Evolutionary conservation across 2,888 invertebrate species (phyloP), one percentile per base, ranked within the genome.

Genomic region (Netelia fuscicornis): DNA sequence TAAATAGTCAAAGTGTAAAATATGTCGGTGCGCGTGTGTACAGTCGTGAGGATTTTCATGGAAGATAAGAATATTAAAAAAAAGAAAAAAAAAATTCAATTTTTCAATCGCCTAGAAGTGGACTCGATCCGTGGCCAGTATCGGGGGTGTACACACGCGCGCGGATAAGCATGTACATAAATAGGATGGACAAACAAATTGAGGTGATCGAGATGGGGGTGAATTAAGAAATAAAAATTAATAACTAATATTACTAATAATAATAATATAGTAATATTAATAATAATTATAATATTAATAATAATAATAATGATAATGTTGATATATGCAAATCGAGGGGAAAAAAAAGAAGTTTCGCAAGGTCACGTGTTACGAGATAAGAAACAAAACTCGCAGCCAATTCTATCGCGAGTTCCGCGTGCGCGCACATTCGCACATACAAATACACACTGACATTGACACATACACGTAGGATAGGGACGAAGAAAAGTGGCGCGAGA

Each of bases 141-240:
- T 56, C 17, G 81, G 52, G 30, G 70, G 84, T 30, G 79, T 84
- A 85, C 82, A 82, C 80, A 84, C 83, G 82, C 84, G 84, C 83
- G 64, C 77, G 75, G 86, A 84, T 86, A 86, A 78, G 81, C 81
- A 72, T 87, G 86, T 87, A 87, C 81, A 87, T 87, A 87, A 86
- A 85, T 83, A 88, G 86, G 86, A 84, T 79, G 81, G 85, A 85
- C 82, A 86, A 87, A 87, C 84, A 81, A 82, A 87, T 82, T 83
- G 82, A 83, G 42, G 76, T 82, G 75, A 82, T 76, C 75, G 68
- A 84, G 80, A 77, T 44, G 80, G 64, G 71, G 30, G 60, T 65
- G 54, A 77, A 67, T 62, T 48, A 70, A 82, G 56, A 60, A 74
- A 37, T 65, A 62, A 77, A 74, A 65, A 72, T 0, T 30, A 30